A percentile compares a stretch with the other conserved stretches of the same genome.
Conservation (phyloP, 2,797 vertebrate genomes). For the Arvicola amphibius region DNA sequence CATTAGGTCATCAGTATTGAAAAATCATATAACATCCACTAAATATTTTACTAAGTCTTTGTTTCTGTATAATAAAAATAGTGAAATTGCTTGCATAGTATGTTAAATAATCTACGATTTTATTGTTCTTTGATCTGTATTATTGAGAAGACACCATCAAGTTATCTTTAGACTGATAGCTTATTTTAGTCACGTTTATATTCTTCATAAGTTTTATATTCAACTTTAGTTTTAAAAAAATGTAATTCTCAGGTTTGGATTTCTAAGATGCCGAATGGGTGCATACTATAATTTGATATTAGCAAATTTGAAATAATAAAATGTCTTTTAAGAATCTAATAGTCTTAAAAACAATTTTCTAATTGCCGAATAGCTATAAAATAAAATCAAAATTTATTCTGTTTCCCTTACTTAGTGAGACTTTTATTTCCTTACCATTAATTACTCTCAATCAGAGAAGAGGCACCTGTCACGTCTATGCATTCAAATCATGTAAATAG, state of each 20-base stretch:
- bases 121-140: constrained; percentile 60
- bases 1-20: not conserved
- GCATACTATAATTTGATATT: constrained; percentile 29
- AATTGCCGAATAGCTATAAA: constrained; percentile 33
- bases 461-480: constrained; percentile 29
- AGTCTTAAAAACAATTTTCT: constrained; percentile 38
- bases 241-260: not conserved
- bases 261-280: not conserved
- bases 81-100: constrained; percentile 54
- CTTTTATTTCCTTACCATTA: constrained; percentile 27
- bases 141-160: constrained; percentile 65
- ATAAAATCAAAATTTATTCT: constrained; percentile 26
- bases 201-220: constrained; percentile 52
- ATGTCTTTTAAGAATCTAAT: constrained; percentile 17
- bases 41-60: constrained; percentile 40
- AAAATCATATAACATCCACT: constrained; percentile 59
- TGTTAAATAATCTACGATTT: constrained; percentile 58
- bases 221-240: constrained; percentile 64
- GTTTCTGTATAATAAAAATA: constrained; percentile 37
- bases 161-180: constrained; percentile 36
- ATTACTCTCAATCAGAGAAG: constrained; percentile 25
- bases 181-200: constrained; percentile 65
- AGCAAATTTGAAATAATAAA: constrained; percentile 32
- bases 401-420: constrained; percentile 28
- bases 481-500: constrained; percentile 1